A percentile compares a stretch with the other conserved stretches of the same genome.
phyloP scores from a whole-genome alignment of 1,140 invertebrate genomes.

The Bombus superbus region DNA sequence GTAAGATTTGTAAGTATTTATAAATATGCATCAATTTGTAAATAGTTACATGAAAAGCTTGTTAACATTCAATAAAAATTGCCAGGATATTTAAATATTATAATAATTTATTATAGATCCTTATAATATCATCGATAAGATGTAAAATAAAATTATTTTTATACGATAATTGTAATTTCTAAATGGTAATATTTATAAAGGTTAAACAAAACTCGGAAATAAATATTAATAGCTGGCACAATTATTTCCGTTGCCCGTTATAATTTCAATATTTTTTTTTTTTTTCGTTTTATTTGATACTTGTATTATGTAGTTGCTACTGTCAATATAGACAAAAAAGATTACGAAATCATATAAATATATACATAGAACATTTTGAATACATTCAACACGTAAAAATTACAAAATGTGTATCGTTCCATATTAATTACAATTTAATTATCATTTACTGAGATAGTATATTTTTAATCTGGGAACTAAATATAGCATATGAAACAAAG shows the following conservation, averaged over 20 bases:
- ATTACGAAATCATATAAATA: constrained; percentile 48
- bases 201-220: background rate
- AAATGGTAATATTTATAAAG: background rate
- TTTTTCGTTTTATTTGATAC: constrained; percentile 55
- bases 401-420: constrained; percentile 57
- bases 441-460: constrained; percentile 44
- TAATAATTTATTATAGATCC: background rate
- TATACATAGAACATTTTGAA: constrained; percentile 54
- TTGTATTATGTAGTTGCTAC: constrained; percentile 55
- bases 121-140: background rate
- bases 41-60: background rate
- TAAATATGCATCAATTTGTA: background rate
- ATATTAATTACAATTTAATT: constrained; percentile 55
- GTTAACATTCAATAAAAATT: background rate
- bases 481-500: constrained; percentile 54
- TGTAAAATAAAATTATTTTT: background rate
- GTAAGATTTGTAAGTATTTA: background rate
- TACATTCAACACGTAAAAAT: constrained; percentile 54
- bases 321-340: constrained; percentile 49
- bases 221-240: background rate
- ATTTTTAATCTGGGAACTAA: constrained; percentile 57
- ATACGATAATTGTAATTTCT: no score
- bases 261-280: constrained; percentile 11
- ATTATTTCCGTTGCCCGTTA: background rate
- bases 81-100: background rate